These are phyloP conservation scores for Tauraco erythrolophus DNA, from an alignment of 2,113 vertebrate genomes.

Conservation along the genomic window DNA sequence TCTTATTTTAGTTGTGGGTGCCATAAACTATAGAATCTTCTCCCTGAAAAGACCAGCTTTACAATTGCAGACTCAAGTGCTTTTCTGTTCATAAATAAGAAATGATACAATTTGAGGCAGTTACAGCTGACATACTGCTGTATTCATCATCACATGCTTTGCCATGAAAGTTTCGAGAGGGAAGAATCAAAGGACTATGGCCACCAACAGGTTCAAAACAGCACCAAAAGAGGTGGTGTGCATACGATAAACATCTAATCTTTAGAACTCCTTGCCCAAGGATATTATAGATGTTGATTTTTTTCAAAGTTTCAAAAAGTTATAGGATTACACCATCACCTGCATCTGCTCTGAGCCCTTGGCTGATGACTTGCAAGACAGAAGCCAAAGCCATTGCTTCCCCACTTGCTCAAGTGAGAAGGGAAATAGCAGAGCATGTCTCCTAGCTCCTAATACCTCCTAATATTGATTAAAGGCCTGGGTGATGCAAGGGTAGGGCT, in stretches of 20 bases:
- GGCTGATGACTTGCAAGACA: background rate
- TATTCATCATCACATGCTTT: background rate
- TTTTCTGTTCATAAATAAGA: background rate
- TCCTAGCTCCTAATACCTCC: background rate
- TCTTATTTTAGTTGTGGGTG: background rate
- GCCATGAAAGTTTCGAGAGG: accelerated
- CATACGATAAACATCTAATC: background rate
- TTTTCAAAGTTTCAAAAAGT: background rate
- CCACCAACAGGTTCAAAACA: background rate
- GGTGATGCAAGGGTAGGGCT: background rate
- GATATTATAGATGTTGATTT: accelerated
- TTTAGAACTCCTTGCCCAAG: background rate
- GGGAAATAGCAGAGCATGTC: background rate
- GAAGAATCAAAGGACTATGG: background rate
- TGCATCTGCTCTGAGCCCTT: background rate
- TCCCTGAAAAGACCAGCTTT: background rate
- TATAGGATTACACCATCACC: background rate
- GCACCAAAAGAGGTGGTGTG: background rate
- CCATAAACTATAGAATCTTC: background rate
- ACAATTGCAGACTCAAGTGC: accelerated
- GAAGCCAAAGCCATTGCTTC: slow-evolving; percentile 15
- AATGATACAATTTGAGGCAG: background rate
- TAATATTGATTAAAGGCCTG: background rate
- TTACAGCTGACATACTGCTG: background rate
- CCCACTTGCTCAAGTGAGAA: background rate